phyloP scores from a whole-genome alignment of 2,797 vertebrate species.

The Capromys pilorides region DNA sequence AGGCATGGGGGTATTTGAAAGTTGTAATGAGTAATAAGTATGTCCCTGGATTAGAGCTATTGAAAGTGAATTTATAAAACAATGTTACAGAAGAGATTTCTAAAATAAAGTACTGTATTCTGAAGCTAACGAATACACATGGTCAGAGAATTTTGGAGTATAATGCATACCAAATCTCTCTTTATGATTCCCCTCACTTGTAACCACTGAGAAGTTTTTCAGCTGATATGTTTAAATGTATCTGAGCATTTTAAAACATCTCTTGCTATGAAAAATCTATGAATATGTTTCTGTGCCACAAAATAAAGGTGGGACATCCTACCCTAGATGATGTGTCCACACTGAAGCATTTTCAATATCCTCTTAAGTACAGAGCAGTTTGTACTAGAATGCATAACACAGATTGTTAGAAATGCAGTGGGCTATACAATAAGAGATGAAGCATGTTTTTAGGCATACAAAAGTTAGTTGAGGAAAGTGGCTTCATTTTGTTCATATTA shows the following conservation, averaged over 20 bases:
- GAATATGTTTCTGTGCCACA: neutral
- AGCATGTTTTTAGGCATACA: neutral
- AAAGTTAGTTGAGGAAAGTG: neutral
- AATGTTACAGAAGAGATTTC: neutral
- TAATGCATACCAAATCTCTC: neutral
- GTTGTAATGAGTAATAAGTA: neutral
- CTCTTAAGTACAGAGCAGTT: neutral
- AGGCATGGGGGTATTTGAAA: neutral
- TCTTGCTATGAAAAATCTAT: conserved; percentile 16
- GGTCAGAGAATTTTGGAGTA: neutral
- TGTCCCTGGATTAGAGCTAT: neutral
- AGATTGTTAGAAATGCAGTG: neutral
- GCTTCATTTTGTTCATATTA: conserved; percentile 22
- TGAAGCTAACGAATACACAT: neutral
- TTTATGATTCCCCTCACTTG: neutral
- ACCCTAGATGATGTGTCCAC: neutral
- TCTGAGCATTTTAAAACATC: conserved; percentile 1
- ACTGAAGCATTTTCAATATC: neutral
- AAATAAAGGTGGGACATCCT: conserved; percentile 4
- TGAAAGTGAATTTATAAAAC: neutral
- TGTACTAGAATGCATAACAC: neutral
- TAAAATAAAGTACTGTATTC: neutral
- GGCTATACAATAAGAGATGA: neutral
- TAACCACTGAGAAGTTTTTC: neutral
- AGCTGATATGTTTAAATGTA: conserved; percentile 12